Percentiles rank a stretch among this genome's conserved stretches.
Evolutionary conservation across 1,140 invertebrate species (phyloP).

Genomic region (Schlechtendalia chinensis): DNA sequence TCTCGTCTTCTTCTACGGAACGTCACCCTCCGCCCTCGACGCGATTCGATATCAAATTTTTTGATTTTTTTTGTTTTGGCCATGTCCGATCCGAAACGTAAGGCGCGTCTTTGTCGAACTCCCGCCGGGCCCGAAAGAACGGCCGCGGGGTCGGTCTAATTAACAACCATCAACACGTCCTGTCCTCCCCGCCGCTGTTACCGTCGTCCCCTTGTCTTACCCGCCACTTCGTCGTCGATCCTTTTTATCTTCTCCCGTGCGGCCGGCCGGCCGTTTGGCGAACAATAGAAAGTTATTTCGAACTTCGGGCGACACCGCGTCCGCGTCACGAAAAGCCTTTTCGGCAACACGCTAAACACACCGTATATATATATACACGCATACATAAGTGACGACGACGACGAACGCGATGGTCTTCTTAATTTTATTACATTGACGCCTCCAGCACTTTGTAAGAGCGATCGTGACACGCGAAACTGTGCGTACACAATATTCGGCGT

Average conservation of each 20-base stretch:
- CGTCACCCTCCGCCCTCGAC: too few species aligned
- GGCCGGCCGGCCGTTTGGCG: not conserved
- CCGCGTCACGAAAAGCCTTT: not conserved
- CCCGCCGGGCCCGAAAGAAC: not conserved
- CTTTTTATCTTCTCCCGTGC: not conserved
- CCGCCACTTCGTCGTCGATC: not conserved
- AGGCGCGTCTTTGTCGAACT: not conserved
- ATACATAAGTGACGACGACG: too few species aligned
- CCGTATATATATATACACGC: too few species aligned
- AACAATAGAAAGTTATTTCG: slow-evolving; percentile 39
- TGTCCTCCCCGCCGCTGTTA: not conserved
- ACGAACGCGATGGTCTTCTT: too few species aligned
- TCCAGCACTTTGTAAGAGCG: too few species aligned
- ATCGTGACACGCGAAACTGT: too few species aligned
- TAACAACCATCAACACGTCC: slow-evolving; percentile 18
- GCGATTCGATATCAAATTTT: too few species aligned
- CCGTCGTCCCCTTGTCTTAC: not conserved
- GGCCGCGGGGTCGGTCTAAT: not conserved
- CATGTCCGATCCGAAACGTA: not conserved
- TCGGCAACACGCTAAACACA: not conserved
- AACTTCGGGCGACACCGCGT: not conserved
- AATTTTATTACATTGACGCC: too few species aligned
- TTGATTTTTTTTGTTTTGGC: too few species aligned
- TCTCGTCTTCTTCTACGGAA: too few species aligned
- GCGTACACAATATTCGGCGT: too few species aligned